These are phyloP conservation scores for Hydrolagus affinis DNA, from an alignment of 2,113 vertebrate species.

Conservation along the genomic window DNA sequence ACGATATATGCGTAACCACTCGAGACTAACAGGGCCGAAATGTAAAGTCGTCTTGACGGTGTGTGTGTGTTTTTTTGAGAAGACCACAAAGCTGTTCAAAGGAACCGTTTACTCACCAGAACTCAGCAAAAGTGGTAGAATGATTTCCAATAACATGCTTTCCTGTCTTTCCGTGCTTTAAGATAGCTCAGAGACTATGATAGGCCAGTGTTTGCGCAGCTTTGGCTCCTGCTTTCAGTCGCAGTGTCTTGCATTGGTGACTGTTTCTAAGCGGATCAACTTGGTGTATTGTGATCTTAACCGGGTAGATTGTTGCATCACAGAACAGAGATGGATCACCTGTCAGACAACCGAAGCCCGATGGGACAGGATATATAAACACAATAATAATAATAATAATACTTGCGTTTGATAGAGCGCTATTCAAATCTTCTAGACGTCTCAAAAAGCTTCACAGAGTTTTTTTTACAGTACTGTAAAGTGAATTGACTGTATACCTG, in stretches of 20 bases:
- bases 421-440: too few relatives aligned
- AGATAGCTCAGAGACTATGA: not conserved
- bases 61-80: not conserved
- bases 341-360: not conserved
- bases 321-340: not conserved
- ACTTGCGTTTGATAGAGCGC: too few relatives aligned
- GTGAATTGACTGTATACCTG: too few relatives aligned
- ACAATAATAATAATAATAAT: too few relatives aligned
- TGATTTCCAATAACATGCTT: constrained; percentile 1
- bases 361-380: not conserved
- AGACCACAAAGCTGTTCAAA: not conserved
- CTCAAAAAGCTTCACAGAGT: too few relatives aligned
- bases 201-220: not conserved
- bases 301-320: constrained; percentile 25
- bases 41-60: too few relatives aligned
- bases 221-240: not conserved
- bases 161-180: not conserved
- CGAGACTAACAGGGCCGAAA: too few relatives aligned
- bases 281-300: constrained; percentile 6
- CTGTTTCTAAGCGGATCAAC: constrained; percentile 26
- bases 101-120: constrained; percentile 2
- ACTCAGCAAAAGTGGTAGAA: not conserved
- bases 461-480: too few relatives aligned
- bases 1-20: too few relatives aligned
- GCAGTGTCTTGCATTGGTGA: not conserved